These are phyloP conservation scores for Spongia lamella DNA, from an alignment of 37 sponge, comb jelly and placozoan genomes.

Conservation along the genomic window DNA sequence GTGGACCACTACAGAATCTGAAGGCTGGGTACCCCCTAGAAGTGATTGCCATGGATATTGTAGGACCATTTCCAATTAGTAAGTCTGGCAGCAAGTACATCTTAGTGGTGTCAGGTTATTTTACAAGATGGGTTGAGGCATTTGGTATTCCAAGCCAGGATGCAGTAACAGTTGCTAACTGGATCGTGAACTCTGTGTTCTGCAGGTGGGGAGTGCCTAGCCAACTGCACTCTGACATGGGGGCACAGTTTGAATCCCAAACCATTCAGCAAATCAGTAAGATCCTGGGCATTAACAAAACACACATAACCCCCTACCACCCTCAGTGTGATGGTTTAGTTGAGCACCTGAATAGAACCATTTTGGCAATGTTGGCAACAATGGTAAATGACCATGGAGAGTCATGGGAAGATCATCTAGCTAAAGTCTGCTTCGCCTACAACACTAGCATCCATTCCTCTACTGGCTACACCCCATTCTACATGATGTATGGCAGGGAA, in stretches of 20 bases:
- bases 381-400: conserved; percentile 2
- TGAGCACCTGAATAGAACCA: conserved; percentile 25
- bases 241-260: conserved; percentile 25
- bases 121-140: conserved; percentile 45
- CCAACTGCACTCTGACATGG: conserved; percentile 27
- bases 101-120: conserved; percentile 35
- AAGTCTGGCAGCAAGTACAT: conserved; percentile 21
- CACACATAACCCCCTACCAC: conserved; percentile 39
- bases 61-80: conserved; percentile 27
- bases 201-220: conserved; percentile 13
- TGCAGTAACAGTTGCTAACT: conserved; percentile 16
- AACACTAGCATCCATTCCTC: conserved; percentile 29
- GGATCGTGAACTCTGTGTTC: neutral
- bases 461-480: conserved; percentile 38
- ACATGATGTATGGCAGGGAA: conserved; percentile 44
- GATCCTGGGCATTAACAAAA: conserved; percentile 30
- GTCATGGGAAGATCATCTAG: conserved; percentile 17
- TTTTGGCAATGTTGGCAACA: conserved; percentile 17
- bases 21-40: conserved; percentile 5
- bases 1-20: neutral
- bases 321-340: conserved; percentile 37
- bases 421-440: conserved; percentile 24
- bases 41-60: conserved; percentile 26
- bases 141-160: conserved; percentile 7
- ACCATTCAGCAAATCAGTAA: conserved; percentile 11